Percentiles rank a stretch among this genome's conserved stretches.
Evolutionary conservation across 2,113 vertebrate species (phyloP).

Genomic region (Neogobius melanostomus): DNA sequence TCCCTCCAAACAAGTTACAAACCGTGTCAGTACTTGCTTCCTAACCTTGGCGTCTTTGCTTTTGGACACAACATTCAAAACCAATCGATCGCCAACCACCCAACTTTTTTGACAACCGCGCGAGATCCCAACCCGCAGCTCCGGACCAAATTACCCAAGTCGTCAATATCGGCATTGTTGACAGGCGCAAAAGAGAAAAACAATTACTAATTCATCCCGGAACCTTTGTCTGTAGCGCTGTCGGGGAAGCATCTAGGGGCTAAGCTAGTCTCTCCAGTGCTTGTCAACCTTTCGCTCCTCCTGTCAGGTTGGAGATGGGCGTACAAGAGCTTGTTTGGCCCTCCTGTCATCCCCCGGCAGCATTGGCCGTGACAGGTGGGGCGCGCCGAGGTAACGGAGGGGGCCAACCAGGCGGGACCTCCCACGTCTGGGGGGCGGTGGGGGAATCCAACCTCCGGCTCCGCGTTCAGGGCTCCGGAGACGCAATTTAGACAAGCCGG

Average conservation of each 20-base stretch:
- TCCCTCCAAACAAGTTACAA: not conserved
- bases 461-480: constrained; percentile 52
- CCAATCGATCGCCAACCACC: constrained; percentile 20
- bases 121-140: constrained; percentile 28
- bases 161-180: constrained; percentile 75
- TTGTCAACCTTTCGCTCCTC: constrained; percentile 85
- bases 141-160: constrained; percentile 22
- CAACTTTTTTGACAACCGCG: not conserved
- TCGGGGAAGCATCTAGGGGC: constrained; percentile 75
- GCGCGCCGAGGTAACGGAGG: constrained; percentile 57
- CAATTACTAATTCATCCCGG: constrained; percentile 92
- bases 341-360: constrained; percentile 78
- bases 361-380: constrained; percentile 80
- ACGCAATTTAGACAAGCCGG: constrained; percentile 43
- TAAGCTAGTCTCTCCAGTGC: constrained; percentile 79
- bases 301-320: constrained; percentile 88
- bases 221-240: constrained; percentile 77
- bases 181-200: constrained; percentile 71
- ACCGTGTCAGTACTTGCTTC: not conserved
- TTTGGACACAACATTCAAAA: not conserved
- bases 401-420: constrained; percentile 39
- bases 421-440: constrained; percentile 20
- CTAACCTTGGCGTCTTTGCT: constrained; percentile 22
- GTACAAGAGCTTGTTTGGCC: constrained; percentile 84
- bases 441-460: constrained; percentile 28